Evolutionary conservation across 1,140 invertebrate species (phyloP).

Genomic region (Dreissena rostriformis): DNA sequence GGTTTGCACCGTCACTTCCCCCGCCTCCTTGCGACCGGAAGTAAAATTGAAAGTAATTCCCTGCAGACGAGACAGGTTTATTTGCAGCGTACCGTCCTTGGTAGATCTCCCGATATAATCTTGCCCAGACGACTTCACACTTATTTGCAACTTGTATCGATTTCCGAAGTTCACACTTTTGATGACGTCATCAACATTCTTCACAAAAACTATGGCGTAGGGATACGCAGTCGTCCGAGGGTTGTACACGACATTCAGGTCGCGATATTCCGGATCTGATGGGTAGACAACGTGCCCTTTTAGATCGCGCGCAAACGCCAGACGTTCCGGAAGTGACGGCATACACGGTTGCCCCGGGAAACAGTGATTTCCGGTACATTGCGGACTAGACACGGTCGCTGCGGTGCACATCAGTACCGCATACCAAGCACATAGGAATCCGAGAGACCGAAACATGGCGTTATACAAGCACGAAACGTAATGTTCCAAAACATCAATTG

Average conservation of each 20-base stretch:
- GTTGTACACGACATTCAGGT: neutral
- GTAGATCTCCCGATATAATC: slow-evolving; percentile 63
- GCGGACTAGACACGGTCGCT: neutral
- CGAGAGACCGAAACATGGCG: no score
- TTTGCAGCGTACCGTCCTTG: slow-evolving; percentile 52
- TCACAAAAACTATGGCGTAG: neutral
- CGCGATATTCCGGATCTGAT: neutral
- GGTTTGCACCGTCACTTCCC: slow-evolving; percentile 54
- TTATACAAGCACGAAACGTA: no score
- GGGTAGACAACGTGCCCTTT: neutral
- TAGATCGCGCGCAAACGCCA: neutral
- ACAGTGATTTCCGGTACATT: neutral
- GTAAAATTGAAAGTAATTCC: slow-evolving; percentile 52
- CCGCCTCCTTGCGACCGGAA: slow-evolving; percentile 37
- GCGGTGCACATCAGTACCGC: no score
- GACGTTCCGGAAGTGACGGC: neutral
- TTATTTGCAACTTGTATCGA: slow-evolving; percentile 55
- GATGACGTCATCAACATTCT: slow-evolving; percentile 45
- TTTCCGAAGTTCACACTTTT: slow-evolving; percentile 53
- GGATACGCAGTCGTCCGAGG: slow-evolving; percentile 1
- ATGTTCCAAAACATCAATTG: no score
- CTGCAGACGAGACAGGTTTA: slow-evolving; percentile 59
- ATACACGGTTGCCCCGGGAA: slow-evolving; percentile 1
- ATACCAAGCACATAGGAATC: no score
- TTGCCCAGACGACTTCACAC: slow-evolving; percentile 63